Evolutionary conservation across 2,797 vertebrate species (phyloP).

Genomic region (Characodon lateralis): DNA sequence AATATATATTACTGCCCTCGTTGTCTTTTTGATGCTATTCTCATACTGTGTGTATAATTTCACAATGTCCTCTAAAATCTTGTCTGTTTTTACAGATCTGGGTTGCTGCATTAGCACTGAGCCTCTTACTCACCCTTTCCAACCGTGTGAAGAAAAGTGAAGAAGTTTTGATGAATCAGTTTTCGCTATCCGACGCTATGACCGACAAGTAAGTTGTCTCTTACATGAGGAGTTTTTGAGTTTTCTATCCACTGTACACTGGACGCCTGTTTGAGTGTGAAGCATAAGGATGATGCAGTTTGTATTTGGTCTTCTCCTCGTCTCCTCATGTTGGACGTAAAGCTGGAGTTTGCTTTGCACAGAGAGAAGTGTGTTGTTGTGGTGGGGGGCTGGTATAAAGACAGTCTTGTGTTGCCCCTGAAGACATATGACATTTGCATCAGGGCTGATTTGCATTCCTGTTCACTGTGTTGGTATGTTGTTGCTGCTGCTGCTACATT

Average conservation of each 20-base stretch:
- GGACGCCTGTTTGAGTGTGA: constrained; percentile 50
- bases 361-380: constrained; percentile 55
- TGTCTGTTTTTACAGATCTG: constrained; percentile 45
- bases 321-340: constrained; percentile 16
- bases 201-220: constrained; percentile 82
- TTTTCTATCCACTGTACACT: constrained; percentile 38
- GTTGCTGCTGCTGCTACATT: constrained; percentile 47
- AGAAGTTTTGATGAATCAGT: constrained; percentile 80
- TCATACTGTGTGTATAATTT: background rate
- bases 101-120: constrained; percentile 22
- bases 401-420: constrained; percentile 65
- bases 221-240: constrained; percentile 7
- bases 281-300: constrained; percentile 51
- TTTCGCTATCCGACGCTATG: constrained; percentile 80
- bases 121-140: constrained; percentile 43
- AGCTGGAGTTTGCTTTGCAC: constrained; percentile 32
- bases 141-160: constrained; percentile 52
- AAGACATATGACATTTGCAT: constrained; percentile 77
- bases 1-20: background rate
- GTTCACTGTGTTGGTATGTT: constrained; percentile 71
- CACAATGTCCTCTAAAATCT: constrained; percentile 9
- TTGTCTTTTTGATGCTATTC: background rate
- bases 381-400: constrained; percentile 63
- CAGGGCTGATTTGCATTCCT: constrained; percentile 77
- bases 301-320: constrained; percentile 37